These are phyloP conservation scores for Apaloderma vittatum DNA, from an alignment of 2,113 vertebrate genomes.

Conservation along the genomic window DNA sequence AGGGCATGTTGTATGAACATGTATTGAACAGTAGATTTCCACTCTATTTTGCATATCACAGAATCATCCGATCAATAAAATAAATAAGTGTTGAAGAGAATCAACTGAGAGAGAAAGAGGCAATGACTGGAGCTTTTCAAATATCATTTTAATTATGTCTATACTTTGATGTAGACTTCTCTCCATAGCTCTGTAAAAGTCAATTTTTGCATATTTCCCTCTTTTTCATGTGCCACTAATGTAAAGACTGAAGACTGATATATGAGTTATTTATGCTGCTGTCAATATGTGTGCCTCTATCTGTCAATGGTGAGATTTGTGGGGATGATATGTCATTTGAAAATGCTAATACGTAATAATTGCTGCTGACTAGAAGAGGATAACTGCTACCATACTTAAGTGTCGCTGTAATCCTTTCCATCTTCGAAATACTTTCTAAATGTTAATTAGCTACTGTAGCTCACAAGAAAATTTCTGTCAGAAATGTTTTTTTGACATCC, in stretches of 20 bases:
- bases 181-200: not conserved
- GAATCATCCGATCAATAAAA: not conserved
- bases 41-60: not conserved
- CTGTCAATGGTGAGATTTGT: not conserved
- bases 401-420: not conserved
- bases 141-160: not conserved
- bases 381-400: not conserved
- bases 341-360: not conserved
- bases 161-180: not conserved
- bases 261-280: not conserved
- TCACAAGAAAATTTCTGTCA: not conserved
- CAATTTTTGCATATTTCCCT: not conserved
- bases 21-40: not conserved
- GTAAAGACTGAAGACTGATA: not conserved
- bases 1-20: not conserved
- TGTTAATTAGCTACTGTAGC: not conserved
- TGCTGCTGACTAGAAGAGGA: not conserved
- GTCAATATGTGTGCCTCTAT: not conserved
- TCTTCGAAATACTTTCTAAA: not conserved
- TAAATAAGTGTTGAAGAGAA: not conserved
- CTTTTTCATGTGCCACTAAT: not conserved
- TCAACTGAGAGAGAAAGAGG: not conserved
- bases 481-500: not conserved
- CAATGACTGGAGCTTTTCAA: not conserved
- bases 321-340: not conserved